Conservation (phyloP, 92 coral and sea anemone species). For the Palythoa heliodiscus region DNA sequence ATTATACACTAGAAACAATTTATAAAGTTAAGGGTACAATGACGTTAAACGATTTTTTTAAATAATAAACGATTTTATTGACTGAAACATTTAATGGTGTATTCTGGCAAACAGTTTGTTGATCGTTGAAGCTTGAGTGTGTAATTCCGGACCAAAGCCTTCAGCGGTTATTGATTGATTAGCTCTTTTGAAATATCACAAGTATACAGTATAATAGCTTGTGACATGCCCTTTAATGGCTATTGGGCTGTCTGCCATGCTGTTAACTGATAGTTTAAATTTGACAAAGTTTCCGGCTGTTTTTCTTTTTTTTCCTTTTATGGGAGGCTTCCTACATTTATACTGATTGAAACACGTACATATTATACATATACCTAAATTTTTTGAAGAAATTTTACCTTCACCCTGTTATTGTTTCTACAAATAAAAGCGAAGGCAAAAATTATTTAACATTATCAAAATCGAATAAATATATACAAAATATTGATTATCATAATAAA, state of each 20-base stretch:
- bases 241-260: conserved; percentile 21
- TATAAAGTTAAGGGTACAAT: background rate
- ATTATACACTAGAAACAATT: background rate
- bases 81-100: background rate
- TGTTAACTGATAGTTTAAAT: background rate
- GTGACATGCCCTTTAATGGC: background rate
- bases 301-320: conserved; percentile 19
- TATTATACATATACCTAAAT: background rate
- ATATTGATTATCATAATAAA: background rate
- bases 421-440: background rate
- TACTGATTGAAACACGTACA: background rate
- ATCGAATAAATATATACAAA: background rate
- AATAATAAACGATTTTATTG: background rate
- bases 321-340: background rate
- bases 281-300: conserved; percentile 14
- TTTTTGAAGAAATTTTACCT: background rate
- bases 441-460: background rate
- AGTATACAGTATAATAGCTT: background rate
- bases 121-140: background rate
- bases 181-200: background rate
- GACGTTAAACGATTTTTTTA: background rate
- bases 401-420: background rate
- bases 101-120: background rate
- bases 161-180: background rate
- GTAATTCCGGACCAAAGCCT: background rate